Evolutionary conservation across 1,140 invertebrate species (phyloP).

Genomic region (Elymnias hypermnestra): DNA sequence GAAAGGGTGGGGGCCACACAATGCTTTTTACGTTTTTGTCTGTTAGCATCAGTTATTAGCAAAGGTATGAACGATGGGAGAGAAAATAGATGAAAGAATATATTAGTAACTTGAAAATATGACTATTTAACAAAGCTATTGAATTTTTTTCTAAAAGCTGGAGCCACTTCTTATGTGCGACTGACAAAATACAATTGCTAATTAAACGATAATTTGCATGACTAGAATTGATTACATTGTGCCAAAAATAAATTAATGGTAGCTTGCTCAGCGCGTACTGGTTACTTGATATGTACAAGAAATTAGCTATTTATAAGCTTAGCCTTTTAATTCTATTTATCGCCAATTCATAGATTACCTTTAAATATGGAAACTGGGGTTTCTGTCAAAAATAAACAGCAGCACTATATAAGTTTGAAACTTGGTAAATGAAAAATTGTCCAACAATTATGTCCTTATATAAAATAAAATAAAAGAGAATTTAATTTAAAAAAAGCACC

Average conservation of each 20-base stretch:
- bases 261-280: slow-evolving; percentile 47
- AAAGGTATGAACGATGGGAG: slow-evolving; percentile 39
- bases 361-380: slow-evolving; percentile 67
- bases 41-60: slow-evolving; percentile 50
- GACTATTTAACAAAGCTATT: slow-evolving; percentile 1
- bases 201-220: too few species aligned
- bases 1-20: slow-evolving; percentile 79
- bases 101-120: slow-evolving; percentile 49
- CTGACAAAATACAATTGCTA: background rate
- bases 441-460: too few species aligned
- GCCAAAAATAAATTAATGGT: slow-evolving; percentile 38
- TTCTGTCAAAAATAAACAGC: slow-evolving; percentile 68
- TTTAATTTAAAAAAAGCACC: too few species aligned
- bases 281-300: slow-evolving; percentile 37
- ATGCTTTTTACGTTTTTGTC: slow-evolving; percentile 77
- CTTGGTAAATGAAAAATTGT: background rate
- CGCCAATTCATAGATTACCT: slow-evolving; percentile 55
- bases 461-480: too few species aligned
- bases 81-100: slow-evolving; percentile 55
- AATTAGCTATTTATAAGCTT: slow-evolving; percentile 48
- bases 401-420: slow-evolving; percentile 22
- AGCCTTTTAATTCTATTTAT: slow-evolving; percentile 32
- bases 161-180: too few species aligned
- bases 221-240: too few species aligned
- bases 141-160: too few species aligned